Conservation (phyloP, 2,888 invertebrate species). For the Pandemis cinnamomeana region DNA sequence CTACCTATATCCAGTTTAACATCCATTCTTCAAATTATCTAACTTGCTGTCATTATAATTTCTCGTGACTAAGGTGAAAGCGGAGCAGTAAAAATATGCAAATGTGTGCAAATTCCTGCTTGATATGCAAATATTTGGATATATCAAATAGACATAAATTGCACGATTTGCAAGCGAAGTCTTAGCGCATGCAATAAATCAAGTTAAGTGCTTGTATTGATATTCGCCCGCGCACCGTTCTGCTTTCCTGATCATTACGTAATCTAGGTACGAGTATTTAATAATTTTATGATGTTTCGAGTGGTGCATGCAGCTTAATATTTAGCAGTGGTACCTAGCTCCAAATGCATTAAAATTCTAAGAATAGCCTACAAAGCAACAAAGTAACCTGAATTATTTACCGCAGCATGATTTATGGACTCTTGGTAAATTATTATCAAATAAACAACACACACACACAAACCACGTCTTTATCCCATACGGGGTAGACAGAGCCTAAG, state of each 20-base stretch:
- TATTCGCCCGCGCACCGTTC: not conserved
- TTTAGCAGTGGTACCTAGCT: not conserved
- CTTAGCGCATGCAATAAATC: constrained; percentile 21
- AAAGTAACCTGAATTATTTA: constrained; percentile 19
- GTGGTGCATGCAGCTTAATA: not conserved
- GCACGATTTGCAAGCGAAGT: constrained; percentile 6
- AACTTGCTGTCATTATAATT: constrained; percentile 15
- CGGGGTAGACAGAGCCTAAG: too few species aligned
- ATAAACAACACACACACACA: constrained; percentile 22
- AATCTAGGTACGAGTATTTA: not conserved
- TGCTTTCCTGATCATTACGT: constrained; percentile 7
- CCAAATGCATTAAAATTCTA: constrained; percentile 14
- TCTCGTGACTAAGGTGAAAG: constrained; percentile 30
- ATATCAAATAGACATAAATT: constrained; percentile 1
- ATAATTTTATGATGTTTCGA: not conserved
- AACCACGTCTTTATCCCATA: too few species aligned
- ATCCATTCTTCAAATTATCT: constrained; percentile 1
- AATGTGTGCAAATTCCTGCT: constrained; percentile 30
- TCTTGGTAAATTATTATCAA: constrained; percentile 15
- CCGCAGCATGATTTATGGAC: not conserved
- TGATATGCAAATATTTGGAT: constrained; percentile 17
- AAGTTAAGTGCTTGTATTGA: constrained; percentile 16
- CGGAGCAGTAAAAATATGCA: constrained; percentile 31
- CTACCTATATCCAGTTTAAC: not conserved
- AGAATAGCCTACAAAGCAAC: constrained; percentile 7